These are phyloP conservation scores for Mantis religiosa DNA, from an alignment of 2,888 invertebrate species.

Conservation along the genomic window DNA sequence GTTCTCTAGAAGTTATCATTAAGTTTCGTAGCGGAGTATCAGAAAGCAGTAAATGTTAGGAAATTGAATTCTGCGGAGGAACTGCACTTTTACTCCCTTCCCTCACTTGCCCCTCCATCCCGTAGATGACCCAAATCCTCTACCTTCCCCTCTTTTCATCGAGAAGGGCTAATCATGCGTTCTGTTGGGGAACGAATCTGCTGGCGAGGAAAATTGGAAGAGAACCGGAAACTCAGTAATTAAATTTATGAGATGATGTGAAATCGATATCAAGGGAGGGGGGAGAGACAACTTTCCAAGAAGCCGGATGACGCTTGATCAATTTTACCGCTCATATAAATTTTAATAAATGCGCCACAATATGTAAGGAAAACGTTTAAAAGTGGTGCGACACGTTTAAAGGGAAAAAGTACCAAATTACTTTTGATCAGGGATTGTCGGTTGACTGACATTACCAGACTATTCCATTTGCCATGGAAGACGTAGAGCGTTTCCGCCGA, in stretches of 20 bases:
- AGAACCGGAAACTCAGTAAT: slow-evolving; percentile 21
- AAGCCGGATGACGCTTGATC: slow-evolving; percentile 5
- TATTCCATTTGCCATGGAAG: too few relatives aligned
- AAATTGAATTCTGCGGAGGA: background rate
- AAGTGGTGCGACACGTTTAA: background rate
- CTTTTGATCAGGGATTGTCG: background rate
- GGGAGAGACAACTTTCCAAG: background rate
- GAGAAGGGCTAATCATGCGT: background rate
- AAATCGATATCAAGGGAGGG: slow-evolving; percentile 20
- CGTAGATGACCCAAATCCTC: background rate
- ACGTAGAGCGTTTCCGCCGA: too few relatives aligned
- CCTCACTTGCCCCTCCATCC: too few relatives aligned
- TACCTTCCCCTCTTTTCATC: background rate
- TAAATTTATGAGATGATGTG: slow-evolving; percentile 28
- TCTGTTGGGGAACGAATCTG: background rate
- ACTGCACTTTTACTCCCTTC: background rate
- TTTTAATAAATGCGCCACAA: slow-evolving; percentile 2
- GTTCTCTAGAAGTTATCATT: background rate
- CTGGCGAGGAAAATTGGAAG: slow-evolving; percentile 16
- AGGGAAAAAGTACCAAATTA: background rate
- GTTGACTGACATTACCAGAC: too few relatives aligned
- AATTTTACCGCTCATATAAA: slow-evolving; percentile 7
- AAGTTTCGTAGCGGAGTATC: background rate
- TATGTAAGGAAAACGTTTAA: background rate
- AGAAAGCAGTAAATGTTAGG: background rate